Base-by-base conservation (phyloP, 1,140 invertebrate genomes). In the Listronotus bonariensis region DNA sequence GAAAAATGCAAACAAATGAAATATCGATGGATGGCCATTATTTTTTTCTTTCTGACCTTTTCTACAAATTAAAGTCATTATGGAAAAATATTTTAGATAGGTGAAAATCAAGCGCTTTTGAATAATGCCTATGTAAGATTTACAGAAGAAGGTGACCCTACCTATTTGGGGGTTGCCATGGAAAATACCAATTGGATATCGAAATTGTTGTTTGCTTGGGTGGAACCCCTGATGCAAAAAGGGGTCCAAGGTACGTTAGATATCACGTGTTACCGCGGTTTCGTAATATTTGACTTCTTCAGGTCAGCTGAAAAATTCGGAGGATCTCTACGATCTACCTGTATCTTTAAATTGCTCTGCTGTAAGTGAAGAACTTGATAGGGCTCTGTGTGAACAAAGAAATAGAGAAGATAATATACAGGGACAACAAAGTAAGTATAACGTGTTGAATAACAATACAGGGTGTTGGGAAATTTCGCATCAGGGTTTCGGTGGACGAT, bases 261-360 rank as follows among this genome's bases (percentile, higher is more conserved):
- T 26, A 3, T 1, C 20, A 26, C 5, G 2, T 26, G 20, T 26
- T 26, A 26, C 20, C 20, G 5, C 5, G 5, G 20, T 26, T 26
- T 26, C 20, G 20, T 26, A 26, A 26, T 26, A 26, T 26, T 26
- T 26, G 1, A 3, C 20, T 26, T 26, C 43, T 63, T 34, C 6
- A 63, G 61, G 45, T 38, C 62, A 87, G 66, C 78, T 98, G 7
- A 84, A 85, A 54, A 84, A 85, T 72, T 79, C 87, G 0, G 90
- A 93, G 75, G 94, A 97, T 81, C 78, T 98, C 0, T 95, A 90
- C 81, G 89, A 94, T 78, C 79, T 98, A 43, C 95, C 95, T 0
- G 80, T 84, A 32, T 80, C 84, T 48, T 79, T 95, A 41, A 84
- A 84, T 52, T 88, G 89, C 42, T 76, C 78, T 55, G 20, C 51